These are phyloP conservation scores for Erinaceus europaeus DNA, from an alignment of 2,113 vertebrate genomes.

Conservation along the genomic window DNA sequence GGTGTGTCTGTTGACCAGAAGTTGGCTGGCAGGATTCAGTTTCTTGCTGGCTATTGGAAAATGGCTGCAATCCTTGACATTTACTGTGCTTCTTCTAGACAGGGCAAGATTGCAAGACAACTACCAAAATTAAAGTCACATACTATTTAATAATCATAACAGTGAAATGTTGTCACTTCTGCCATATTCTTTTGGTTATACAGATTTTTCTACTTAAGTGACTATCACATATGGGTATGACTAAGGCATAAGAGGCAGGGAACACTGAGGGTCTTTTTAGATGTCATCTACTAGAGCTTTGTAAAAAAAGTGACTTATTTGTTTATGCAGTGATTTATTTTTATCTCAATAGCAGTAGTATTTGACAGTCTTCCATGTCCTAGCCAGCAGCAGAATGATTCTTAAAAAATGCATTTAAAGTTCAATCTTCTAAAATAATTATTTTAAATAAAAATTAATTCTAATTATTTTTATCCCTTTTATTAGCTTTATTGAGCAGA, in stretches of 20 bases:
- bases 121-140: not conserved
- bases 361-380: not conserved
- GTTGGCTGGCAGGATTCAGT: no score
- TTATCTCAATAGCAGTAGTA: not conserved
- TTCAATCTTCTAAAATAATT: not conserved
- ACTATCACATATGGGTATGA: not conserved
- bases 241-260: not conserved
- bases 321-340: not conserved
- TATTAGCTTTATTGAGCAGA: not conserved
- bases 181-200: not conserved
- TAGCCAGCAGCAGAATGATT: not conserved
- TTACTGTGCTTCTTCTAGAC: not conserved
- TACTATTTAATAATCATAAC: not conserved
- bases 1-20: not conserved
- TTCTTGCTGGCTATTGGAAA: not conserved
- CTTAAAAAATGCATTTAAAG: not conserved
- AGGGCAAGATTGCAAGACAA: not conserved
- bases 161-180: not conserved
- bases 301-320: not conserved
- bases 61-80: not conserved
- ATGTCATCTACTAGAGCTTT: not conserved
- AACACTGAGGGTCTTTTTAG: not conserved
- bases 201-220: not conserved
- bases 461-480: conserved; percentile 19
- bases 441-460: not conserved